Evolutionary conservation across 2,888 invertebrate species (phyloP).

Genomic region (Spodoptera picta): DNA sequence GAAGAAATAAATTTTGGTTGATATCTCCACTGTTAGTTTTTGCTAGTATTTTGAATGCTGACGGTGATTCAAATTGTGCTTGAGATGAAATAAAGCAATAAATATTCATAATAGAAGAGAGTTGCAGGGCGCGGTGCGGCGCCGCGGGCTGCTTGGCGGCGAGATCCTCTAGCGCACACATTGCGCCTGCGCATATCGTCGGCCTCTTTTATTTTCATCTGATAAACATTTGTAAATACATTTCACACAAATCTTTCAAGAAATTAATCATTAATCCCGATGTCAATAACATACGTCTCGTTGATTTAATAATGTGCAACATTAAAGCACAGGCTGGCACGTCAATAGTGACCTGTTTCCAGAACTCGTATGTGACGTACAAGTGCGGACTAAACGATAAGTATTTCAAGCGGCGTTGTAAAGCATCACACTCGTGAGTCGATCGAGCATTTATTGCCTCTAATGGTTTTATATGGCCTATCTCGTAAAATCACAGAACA

Average conservation of each 20-base stretch:
- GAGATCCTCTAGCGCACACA: conserved; percentile 37
- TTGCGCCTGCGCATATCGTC: conserved; percentile 47
- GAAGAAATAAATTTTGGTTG: conserved; percentile 45
- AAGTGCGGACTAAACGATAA: conserved; percentile 49
- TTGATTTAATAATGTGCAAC: conserved; percentile 67
- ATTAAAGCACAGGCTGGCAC: conserved; percentile 64
- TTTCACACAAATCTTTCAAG: conserved; percentile 19
- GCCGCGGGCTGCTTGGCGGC: conserved; percentile 59
- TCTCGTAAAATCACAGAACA: conserved; percentile 73
- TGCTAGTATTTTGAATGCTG: conserved; percentile 47
- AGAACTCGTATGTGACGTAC: conserved; percentile 48
- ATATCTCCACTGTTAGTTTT: conserved; percentile 39
- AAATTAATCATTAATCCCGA: conserved; percentile 24
- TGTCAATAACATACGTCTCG: conserved; percentile 59
- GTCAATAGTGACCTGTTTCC: conserved; percentile 62
- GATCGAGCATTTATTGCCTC: conserved; percentile 73
- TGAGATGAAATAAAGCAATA: conserved; percentile 79
- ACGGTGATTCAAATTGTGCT: conserved; percentile 70
- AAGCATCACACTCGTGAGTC: conserved; percentile 70
- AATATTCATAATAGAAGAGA: conserved; percentile 73
- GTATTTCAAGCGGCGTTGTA: conserved; percentile 67
- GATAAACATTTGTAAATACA: conserved; percentile 57
- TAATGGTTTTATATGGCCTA: conserved; percentile 76
- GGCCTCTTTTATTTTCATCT: conserved; percentile 61
- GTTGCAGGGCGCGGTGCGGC: conserved; percentile 63